Evolutionary conservation across 1,140 invertebrate genomes (phyloP).

Genomic region (Akabosia matsudoensis): DNA sequence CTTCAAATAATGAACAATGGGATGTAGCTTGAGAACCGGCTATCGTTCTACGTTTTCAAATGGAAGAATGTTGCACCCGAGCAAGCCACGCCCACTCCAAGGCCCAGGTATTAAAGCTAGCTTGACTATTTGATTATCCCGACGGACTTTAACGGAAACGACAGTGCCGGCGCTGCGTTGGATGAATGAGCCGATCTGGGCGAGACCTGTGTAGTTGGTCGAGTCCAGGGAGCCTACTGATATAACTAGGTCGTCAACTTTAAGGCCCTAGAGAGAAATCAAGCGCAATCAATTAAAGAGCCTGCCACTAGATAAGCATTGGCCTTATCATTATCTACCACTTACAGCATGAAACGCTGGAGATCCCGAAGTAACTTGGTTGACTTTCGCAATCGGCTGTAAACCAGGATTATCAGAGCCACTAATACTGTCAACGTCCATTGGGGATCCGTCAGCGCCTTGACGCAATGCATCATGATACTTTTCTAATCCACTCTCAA

Average conservation of each 20-base stretch:
- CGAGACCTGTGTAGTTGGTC: constrained; percentile 68
- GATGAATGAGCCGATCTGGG: constrained; percentile 66
- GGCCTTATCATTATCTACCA: constrained; percentile 38
- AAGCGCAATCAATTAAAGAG: constrained; percentile 1
- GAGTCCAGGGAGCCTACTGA: constrained; percentile 78
- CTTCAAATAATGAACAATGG: background rate
- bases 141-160: constrained; percentile 61
- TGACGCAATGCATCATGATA: constrained; percentile 50
- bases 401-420: constrained; percentile 21
- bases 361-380: constrained; percentile 69
- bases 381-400: constrained; percentile 67
- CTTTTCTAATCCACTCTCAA: constrained; percentile 69
- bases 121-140: constrained; percentile 55
- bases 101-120: constrained; percentile 63
- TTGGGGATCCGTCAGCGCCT: constrained; percentile 15
- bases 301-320: background rate
- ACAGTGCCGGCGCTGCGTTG: constrained; percentile 66
- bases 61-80: constrained; percentile 69
- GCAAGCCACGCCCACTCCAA: constrained; percentile 70
- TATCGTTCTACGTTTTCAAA: constrained; percentile 56
- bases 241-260: constrained; percentile 68
- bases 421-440: constrained; percentile 19
- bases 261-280: constrained; percentile 65
- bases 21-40: constrained; percentile 25
- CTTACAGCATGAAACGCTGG: constrained; percentile 74